A percentile compares a stretch with the other conserved stretches of the same genome.
These are phyloP conservation scores for Philereme transversata DNA, from an alignment of 2,888 invertebrate genomes.

Conservation along the genomic window DNA sequence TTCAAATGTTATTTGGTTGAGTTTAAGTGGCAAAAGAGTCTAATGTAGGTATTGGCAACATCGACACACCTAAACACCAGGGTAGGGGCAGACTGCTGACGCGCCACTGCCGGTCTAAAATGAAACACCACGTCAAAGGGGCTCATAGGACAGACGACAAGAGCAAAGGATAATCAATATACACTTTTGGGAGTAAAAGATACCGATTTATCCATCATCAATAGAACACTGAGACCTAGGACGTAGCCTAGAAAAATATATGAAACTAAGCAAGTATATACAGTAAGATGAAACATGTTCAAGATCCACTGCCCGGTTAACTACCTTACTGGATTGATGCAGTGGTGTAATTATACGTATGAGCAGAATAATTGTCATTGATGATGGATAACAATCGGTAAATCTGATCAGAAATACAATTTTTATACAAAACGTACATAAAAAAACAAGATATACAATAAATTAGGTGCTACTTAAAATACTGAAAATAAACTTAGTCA, in stretches of 20 bases:
- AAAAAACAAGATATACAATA: conserved; percentile 19
- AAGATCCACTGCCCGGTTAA: too few relatives aligned
- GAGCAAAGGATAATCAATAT: conserved; percentile 37
- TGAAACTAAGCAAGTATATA: too few relatives aligned
- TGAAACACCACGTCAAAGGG: conserved; percentile 78
- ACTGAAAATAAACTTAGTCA: conserved; percentile 35
- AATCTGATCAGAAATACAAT: conserved; percentile 5
- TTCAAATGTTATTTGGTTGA: conserved; percentile 4
- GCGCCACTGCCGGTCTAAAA: conserved; percentile 84
- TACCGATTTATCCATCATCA: conserved; percentile 9
- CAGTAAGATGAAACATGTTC: too few relatives aligned
- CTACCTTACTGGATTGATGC: too few relatives aligned
- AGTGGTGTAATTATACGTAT: too few relatives aligned
- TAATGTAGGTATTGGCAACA: conserved; percentile 67
- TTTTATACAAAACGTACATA: conserved; percentile 11
- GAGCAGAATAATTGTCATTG: not conserved
- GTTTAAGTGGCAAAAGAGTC: conserved; percentile 66
- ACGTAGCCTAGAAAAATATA: too few relatives aligned
- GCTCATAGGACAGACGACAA: conserved; percentile 52
- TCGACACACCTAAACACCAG: conserved; percentile 85
- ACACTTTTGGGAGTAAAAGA: conserved; percentile 1
- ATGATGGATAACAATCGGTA: conserved; percentile 9
- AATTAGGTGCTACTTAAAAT: conserved; percentile 27
- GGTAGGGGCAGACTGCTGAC: conserved; percentile 83
- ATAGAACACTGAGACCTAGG: not conserved